Percentiles rank a stretch among this genome's conserved stretches.
Evolutionary conservation across 2,113 vertebrate species (phyloP).

Genomic region (Brachyistius frenatus): DNA sequence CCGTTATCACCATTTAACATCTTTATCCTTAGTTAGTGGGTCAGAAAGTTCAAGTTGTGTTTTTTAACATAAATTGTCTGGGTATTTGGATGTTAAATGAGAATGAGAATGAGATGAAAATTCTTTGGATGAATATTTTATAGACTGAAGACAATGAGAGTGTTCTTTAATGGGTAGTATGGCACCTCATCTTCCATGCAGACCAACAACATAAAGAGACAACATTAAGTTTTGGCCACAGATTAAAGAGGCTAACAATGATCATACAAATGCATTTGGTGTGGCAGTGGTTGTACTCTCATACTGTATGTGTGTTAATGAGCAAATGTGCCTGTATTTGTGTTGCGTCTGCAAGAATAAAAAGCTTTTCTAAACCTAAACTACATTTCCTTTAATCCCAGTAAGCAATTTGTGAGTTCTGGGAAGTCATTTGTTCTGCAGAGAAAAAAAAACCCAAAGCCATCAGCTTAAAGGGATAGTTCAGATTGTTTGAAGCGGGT

Average conservation of each 20-base stretch:
- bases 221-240: slow-evolving; percentile 6
- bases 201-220: not conserved
- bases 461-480: slow-evolving; percentile 39
- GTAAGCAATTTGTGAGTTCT: slow-evolving; percentile 63
- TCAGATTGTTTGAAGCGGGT: no score
- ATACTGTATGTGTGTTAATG: slow-evolving; percentile 2
- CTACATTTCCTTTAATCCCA: slow-evolving; percentile 69
- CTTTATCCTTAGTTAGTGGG: not conserved
- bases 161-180: not conserved
- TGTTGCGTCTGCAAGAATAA: slow-evolving; percentile 16
- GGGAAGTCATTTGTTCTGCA: slow-evolving; percentile 64
- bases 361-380: slow-evolving; percentile 59
- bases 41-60: not conserved
- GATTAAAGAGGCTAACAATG: slow-evolving; percentile 1
- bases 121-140: no score
- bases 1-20: not conserved
- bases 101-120: no score
- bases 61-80: no score
- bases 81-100: no score
- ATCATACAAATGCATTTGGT: not conserved
- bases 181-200: not conserved
- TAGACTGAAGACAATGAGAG: no score
- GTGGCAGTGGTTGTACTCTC: not conserved
- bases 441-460: slow-evolving; percentile 61
- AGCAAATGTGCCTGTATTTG: slow-evolving; percentile 18